Conservation (phyloP, 2,113 vertebrate species). For the Passerina amoena region DNA sequence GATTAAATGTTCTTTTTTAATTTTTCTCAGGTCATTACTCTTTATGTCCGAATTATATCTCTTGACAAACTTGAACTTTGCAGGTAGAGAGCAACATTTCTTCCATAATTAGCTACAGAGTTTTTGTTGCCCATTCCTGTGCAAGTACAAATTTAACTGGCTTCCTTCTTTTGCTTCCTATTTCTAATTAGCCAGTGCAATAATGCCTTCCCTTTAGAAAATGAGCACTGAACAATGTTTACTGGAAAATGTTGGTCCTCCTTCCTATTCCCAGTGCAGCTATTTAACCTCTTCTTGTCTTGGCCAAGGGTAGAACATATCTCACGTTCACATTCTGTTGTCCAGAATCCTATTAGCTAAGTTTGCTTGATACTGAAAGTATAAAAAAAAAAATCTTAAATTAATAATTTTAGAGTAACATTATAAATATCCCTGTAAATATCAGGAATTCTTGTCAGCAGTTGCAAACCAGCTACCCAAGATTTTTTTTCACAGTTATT, state of each 20-base stretch:
- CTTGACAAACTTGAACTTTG: neutral
- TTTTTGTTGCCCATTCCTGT: neutral
- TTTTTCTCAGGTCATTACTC: neutral
- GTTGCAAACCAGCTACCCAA: neutral
- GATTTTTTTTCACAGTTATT: neutral
- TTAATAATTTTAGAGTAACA: neutral
- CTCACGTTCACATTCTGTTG: neutral
- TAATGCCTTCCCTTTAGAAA: neutral
- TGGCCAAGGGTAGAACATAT: neutral
- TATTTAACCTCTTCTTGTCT: neutral
- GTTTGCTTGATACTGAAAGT: neutral
- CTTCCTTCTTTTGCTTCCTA: constrained; percentile 24
- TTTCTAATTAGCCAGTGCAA: neutral
- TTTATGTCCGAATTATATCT: neutral
- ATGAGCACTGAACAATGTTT: neutral
- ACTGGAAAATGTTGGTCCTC: neutral
- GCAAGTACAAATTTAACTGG: neutral
- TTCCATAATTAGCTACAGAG: neutral
- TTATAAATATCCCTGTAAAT: neutral
- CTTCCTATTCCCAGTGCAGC: neutral
- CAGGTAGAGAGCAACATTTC: neutral
- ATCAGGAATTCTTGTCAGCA: neutral
- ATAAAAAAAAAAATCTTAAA: neutral
- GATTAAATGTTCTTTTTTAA: neutral
- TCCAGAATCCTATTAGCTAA: neutral